Conservation (phyloP, 2,797 vertebrate genomes). For the Prionace glauca region DNA sequence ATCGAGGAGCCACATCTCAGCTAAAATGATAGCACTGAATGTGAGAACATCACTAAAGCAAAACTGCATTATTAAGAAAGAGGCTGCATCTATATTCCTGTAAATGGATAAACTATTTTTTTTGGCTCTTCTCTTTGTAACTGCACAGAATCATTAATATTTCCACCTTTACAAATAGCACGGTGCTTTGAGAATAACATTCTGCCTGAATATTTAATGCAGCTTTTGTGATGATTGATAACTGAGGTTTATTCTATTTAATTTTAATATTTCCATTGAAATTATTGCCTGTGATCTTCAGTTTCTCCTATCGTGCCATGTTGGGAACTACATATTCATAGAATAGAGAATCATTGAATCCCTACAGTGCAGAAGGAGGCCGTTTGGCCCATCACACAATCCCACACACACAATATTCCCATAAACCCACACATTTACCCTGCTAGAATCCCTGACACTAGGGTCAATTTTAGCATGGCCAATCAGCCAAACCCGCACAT, state of each 20-base stretch:
- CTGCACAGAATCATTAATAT: background rate
- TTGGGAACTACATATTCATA: no score
- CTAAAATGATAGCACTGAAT: background rate
- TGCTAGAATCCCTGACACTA: no score
- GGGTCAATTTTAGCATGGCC: no score
- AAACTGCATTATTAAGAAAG: conserved; percentile 21
- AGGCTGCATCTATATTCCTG: background rate
- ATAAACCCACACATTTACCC: no score
- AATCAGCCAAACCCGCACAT: no score
- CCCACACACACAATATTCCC: no score
- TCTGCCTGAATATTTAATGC: background rate
- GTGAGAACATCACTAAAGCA: background rate
- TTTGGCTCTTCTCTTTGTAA: background rate
- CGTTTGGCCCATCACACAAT: no score
- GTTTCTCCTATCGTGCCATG: background rate
- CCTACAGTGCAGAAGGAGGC: no score
- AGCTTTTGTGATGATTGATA: background rate
- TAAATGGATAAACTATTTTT: background rate
- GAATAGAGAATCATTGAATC: no score
- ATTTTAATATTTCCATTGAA: conserved; percentile 4
- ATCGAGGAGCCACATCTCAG: background rate
- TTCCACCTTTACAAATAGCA: no score
- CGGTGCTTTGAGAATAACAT: background rate
- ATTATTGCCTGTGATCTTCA: background rate
- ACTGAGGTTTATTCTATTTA: background rate